phyloP scores from a whole-genome alignment of 2,113 vertebrate species.

The Lagopus muta region DNA sequence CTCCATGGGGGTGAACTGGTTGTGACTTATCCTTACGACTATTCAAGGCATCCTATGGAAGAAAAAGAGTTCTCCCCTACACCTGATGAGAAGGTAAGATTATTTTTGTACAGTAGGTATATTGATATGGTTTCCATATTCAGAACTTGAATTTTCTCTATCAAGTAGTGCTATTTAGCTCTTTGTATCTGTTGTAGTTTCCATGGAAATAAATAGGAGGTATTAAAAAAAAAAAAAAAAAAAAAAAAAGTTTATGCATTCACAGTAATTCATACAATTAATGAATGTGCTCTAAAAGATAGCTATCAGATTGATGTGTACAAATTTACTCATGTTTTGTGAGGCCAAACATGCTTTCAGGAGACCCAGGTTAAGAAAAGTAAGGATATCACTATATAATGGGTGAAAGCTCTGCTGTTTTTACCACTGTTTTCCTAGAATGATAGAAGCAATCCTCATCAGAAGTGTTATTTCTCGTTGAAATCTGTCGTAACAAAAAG shows the following conservation, averaged over 20 bases:
- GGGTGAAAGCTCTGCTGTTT: not conserved
- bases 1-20: slow-evolving; percentile 96
- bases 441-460: not conserved
- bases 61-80: slow-evolving; percentile 93
- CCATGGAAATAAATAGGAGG: too few relatives aligned
- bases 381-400: not conserved
- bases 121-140: fast-evolving
- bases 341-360: not conserved
- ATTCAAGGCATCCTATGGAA: slow-evolving; percentile 88
- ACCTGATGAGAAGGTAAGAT: slow-evolving; percentile 91
- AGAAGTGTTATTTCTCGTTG: not conserved
- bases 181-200: too few relatives aligned
- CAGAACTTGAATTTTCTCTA: not conserved
- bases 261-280: not conserved
- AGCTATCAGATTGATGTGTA: not conserved
- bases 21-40: slow-evolving; percentile 95
- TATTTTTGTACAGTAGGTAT: not conserved
- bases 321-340: not conserved
- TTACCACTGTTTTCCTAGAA: not conserved
- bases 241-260: too few relatives aligned
- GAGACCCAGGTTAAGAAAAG: not conserved
- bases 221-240: too few relatives aligned
- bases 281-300: not conserved
- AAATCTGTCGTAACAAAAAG: not conserved
- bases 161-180: too few relatives aligned